phyloP scores from a whole-genome alignment of 2,888 invertebrate species.

The Tipula vernalis region DNA sequence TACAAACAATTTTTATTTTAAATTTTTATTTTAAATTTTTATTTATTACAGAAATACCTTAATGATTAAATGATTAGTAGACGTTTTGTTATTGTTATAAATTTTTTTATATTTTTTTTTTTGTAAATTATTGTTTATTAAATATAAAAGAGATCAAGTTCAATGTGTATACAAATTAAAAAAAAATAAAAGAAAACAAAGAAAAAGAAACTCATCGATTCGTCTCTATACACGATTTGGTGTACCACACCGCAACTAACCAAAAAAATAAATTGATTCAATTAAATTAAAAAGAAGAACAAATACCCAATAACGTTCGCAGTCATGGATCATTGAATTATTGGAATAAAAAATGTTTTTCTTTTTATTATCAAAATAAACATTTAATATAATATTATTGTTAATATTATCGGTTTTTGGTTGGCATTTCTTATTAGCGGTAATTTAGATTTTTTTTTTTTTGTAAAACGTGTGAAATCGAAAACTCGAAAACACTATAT shows the following conservation, averaged over 20 bases:
- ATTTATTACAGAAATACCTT: neutral
- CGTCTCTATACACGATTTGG: neutral
- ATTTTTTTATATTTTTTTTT: too few species aligned
- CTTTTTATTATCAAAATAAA: neutral
- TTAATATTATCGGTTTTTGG: neutral
- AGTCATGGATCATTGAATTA: neutral
- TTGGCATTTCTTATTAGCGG: neutral
- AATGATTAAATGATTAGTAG: neutral
- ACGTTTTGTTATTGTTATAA: neutral
- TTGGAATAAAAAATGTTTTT: neutral
- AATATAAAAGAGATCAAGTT: neutral
- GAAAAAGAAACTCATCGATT: too few species aligned
- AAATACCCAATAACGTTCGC: neutral
- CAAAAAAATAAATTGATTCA: neutral
- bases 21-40: neutral
- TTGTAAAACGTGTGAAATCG: neutral
- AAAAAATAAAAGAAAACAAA: neutral
- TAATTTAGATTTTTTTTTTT: neutral
- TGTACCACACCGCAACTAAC: neutral
- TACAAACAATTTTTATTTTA: neutral
- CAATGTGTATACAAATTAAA: neutral
- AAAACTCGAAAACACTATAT: neutral
- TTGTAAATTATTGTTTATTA: neutral
- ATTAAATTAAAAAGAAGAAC: neutral
- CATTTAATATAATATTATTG: neutral